Percentiles rank a stretch among this genome's conserved stretches.
Evolutionary conservation across 1,140 invertebrate species (phyloP).

Genomic region (Neodiprion lecontei): DNA sequence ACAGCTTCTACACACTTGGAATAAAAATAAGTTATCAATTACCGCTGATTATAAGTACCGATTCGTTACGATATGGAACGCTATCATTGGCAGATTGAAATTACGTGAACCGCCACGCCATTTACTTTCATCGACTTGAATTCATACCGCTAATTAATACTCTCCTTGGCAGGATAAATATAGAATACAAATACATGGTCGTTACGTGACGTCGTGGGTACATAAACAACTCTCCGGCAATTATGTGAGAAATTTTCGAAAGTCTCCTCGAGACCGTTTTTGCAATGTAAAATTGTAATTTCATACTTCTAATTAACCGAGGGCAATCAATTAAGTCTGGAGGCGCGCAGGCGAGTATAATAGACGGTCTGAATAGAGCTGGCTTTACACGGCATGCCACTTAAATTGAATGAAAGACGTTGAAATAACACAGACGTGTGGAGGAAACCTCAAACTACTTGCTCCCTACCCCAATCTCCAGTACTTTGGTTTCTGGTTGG

Average conservation of each 20-base stretch:
- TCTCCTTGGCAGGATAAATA: background rate
- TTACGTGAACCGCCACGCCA: too few species aligned
- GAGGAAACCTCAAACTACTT: too few species aligned
- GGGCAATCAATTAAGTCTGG: slow-evolving; percentile 32
- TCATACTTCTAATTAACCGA: slow-evolving; percentile 39
- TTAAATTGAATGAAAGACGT: background rate
- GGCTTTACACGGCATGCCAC: slow-evolving; percentile 12
- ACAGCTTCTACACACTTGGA: too few species aligned
- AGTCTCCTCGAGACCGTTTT: background rate
- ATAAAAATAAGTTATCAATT: too few species aligned
- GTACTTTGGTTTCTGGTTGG: too few species aligned
- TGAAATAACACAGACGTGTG: background rate
- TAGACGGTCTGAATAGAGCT: background rate
- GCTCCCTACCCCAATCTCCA: too few species aligned
- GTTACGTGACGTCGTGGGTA: too few species aligned
- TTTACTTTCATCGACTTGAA: background rate
- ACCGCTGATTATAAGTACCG: too few species aligned
- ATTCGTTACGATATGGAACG: too few species aligned
- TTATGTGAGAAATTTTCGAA: background rate
- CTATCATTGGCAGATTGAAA: too few species aligned
- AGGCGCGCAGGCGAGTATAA: background rate
- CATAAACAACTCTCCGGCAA: too few species aligned
- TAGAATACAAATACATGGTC: too few species aligned
- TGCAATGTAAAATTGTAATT: background rate
- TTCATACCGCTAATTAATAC: background rate